phyloP scores from a whole-genome alignment of 2,888 invertebrate species.

The Stomorhina lunata region DNA sequence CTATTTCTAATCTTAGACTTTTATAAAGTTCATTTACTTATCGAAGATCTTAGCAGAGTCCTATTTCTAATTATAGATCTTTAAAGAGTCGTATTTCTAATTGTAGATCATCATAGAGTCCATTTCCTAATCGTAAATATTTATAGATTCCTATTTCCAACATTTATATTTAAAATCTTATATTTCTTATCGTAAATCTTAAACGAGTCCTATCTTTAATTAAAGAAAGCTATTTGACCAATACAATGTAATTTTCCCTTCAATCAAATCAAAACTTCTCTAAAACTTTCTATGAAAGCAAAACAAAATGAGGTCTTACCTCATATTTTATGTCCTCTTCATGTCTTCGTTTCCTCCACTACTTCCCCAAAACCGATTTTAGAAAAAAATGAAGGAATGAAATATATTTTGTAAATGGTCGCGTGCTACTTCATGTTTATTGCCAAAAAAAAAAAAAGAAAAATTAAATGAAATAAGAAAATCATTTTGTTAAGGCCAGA shows the following conservation, averaged over 20 bases:
- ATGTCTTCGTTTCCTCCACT: background rate
- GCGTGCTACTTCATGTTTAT: conserved; percentile 62
- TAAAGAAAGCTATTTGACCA: background rate
- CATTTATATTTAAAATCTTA: too few relatives aligned
- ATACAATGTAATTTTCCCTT: background rate
- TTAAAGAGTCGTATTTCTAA: too few relatives aligned
- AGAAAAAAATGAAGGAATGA: too few relatives aligned
- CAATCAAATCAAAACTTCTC: background rate
- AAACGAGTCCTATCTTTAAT: background rate
- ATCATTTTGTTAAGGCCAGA: background rate
- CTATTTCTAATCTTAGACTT: too few relatives aligned
- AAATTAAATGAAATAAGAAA: conserved; percentile 31
- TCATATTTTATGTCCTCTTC: conserved; percentile 25
- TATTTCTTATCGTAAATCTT: too few relatives aligned
- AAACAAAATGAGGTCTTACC: conserved; percentile 45
- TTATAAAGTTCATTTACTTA: too few relatives aligned
- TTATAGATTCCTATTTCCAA: too few relatives aligned
- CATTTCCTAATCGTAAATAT: too few relatives aligned
- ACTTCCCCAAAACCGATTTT: background rate
- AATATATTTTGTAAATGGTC: conserved; percentile 54
- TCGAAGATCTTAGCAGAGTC: too few relatives aligned
- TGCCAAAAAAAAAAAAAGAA: conserved; percentile 38
- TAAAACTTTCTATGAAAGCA: background rate
- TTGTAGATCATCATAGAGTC: too few relatives aligned
- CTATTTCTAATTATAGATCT: too few relatives aligned